Percentiles rank a stretch among this genome's conserved stretches.
phyloP scores from a whole-genome alignment of 2,113 vertebrate genomes.

The Nycticebus coucang region DNA sequence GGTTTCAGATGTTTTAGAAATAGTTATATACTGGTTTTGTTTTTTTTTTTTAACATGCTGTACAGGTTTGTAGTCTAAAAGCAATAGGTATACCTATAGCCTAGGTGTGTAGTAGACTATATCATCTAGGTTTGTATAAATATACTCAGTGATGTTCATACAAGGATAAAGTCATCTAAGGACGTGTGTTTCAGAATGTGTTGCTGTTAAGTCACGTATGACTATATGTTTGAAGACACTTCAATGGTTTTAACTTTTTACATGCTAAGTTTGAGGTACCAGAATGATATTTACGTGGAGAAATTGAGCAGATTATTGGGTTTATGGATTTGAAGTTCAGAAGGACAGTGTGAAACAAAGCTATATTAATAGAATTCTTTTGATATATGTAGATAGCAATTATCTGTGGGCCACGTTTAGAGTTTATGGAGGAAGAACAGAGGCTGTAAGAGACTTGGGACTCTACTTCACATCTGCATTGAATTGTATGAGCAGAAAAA shows the following conservation, averaged over 20 bases:
- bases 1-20: constrained; percentile 17
- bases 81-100: too few species aligned
- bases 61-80: too few species aligned
- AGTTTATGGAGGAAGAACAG: not conserved
- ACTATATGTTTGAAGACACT: not conserved
- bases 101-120: too few species aligned
- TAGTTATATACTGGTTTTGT: too few species aligned
- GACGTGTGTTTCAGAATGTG: too few species aligned
- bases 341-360: not conserved
- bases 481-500: not conserved
- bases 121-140: too few species aligned
- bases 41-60: too few species aligned
- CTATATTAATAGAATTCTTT: not conserved
- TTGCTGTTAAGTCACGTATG: too few species aligned
- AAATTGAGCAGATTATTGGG: not conserved
- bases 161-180: too few species aligned
- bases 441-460: not conserved
- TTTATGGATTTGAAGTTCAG: not conserved
- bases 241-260: not conserved
- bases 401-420: constrained; percentile 32
- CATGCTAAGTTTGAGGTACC: not conserved
- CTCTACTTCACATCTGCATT: not conserved
- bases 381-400: not conserved
- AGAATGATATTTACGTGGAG: not conserved
- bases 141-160: too few species aligned